These are phyloP conservation scores for Rhineura floridana DNA, from an alignment of 2,113 vertebrate genomes.

Conservation along the genomic window DNA sequence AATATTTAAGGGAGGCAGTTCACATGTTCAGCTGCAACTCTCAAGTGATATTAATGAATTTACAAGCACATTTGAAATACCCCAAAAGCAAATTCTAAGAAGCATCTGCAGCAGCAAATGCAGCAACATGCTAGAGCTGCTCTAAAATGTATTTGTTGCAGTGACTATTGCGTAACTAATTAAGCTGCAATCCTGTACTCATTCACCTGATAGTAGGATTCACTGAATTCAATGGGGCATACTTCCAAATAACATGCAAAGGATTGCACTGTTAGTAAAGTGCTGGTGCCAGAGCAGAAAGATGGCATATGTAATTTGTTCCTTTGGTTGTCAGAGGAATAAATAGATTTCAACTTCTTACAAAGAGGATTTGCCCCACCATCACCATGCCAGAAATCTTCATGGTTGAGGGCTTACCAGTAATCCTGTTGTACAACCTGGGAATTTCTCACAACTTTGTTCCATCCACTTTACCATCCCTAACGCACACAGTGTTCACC, in stretches of 20 bases:
- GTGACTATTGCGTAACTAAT: neutral
- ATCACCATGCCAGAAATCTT: neutral
- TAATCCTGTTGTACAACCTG: neutral
- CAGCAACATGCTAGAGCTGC: neutral
- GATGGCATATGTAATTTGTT: neutral
- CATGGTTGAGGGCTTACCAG: neutral
- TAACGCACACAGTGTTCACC: neutral
- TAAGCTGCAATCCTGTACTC: neutral
- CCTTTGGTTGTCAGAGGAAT: conserved; percentile 4
- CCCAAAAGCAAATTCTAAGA: neutral
- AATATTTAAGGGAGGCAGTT: neutral
- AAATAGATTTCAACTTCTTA: neutral
- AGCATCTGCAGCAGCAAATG: neutral
- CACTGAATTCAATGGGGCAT: neutral
- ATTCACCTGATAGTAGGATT: neutral
- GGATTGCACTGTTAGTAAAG: conserved; percentile 1
- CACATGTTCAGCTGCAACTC: conserved; percentile 3
- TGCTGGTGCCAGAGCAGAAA: conserved; percentile 8
- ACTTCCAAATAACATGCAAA: neutral
- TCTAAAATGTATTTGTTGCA: neutral
- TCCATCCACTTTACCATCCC: neutral
- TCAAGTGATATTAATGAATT: conserved; percentile 6
- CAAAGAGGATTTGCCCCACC: neutral
- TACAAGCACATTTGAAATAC: neutral
- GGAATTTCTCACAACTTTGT: neutral